phyloP scores from a whole-genome alignment of 2,797 vertebrate species.

The Anableps anableps region DNA sequence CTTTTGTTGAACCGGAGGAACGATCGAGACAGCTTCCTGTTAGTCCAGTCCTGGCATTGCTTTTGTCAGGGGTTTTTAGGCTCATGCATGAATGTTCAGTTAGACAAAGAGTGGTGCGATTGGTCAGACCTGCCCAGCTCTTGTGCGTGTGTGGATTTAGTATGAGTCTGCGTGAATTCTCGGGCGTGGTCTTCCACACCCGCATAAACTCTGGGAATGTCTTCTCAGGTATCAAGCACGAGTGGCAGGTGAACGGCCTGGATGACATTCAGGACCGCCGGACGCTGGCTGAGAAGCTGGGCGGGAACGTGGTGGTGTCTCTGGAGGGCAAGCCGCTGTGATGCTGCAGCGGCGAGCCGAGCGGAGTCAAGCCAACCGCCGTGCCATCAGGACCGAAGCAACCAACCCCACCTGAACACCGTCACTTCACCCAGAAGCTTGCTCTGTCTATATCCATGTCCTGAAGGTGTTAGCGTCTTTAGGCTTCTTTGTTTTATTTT shows the following conservation, averaged over 20 bases:
- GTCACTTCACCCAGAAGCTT: slow-evolving; percentile 88
- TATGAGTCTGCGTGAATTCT: neutral
- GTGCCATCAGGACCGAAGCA: slow-evolving; percentile 83
- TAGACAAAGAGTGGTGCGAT: neutral
- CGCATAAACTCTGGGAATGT: neutral
- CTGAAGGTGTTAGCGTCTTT: slow-evolving; percentile 88
- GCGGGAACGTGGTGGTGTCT: slow-evolving; percentile 93
- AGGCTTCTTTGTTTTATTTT: slow-evolving; percentile 65
- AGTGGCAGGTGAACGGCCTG: slow-evolving; percentile 90
- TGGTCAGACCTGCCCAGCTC: neutral
- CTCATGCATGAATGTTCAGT: neutral
- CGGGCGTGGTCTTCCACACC: neutral
- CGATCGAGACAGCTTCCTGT: neutral
- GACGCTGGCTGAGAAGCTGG: slow-evolving; percentile 88
- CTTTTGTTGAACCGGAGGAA: neutral
- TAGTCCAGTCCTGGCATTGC: neutral
- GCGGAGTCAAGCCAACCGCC: slow-evolving; percentile 64
- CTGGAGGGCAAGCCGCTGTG: slow-evolving; percentile 97
- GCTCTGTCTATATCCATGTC: slow-evolving; percentile 82
- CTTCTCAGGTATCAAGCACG: slow-evolving; percentile 89
- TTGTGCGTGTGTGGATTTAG: neutral
- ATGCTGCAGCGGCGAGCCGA: slow-evolving; percentile 65
- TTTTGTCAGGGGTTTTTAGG: neutral
- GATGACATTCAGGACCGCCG: slow-evolving; percentile 90
- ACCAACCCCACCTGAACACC: slow-evolving; percentile 53